Conservation (phyloP, 1,140 invertebrate species). For the Steinernema khuongi region DNA sequence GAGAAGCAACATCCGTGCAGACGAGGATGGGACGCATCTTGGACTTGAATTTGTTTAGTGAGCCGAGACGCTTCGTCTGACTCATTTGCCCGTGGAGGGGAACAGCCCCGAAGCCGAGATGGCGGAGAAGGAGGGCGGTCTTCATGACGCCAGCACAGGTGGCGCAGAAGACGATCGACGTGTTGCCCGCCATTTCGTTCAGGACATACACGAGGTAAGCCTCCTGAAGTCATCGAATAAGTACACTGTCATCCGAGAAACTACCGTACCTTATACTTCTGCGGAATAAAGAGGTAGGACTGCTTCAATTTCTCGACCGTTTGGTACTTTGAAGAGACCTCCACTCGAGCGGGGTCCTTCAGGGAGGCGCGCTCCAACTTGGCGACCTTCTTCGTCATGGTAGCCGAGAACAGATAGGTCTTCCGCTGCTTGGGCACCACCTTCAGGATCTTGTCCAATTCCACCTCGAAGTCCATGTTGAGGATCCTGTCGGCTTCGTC, state of each 20-base stretch:
- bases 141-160: conserved; percentile 87
- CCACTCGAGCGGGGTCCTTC: conserved; percentile 80
- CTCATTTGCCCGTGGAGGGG: conserved; percentile 96
- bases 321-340: conserved; percentile 84
- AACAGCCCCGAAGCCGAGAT: conserved; percentile 81
- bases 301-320: conserved; percentile 93
- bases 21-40: conserved; percentile 81
- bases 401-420: conserved; percentile 88
- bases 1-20: conserved; percentile 94
- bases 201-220: conserved; percentile 91
- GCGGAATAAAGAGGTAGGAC: conserved; percentile 89
- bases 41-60: conserved; percentile 84
- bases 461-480: conserved; percentile 91
- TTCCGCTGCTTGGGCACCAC: conserved; percentile 79
- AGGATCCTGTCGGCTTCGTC: conserved; percentile 91
- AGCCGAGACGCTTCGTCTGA: conserved; percentile 78
- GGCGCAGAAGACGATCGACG: conserved; percentile 91
- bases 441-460: conserved; percentile 88
- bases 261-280: conserved; percentile 84
- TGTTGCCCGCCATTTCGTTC: conserved; percentile 90
- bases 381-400: conserved; percentile 95
- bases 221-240: conserved; percentile 68
- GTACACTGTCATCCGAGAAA: not conserved
- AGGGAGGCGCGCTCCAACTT: conserved; percentile 91
- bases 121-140: conserved; percentile 77